phyloP scores from a whole-genome alignment of 2,797 vertebrate genomes.

The Ataeniobius toweri region DNA sequence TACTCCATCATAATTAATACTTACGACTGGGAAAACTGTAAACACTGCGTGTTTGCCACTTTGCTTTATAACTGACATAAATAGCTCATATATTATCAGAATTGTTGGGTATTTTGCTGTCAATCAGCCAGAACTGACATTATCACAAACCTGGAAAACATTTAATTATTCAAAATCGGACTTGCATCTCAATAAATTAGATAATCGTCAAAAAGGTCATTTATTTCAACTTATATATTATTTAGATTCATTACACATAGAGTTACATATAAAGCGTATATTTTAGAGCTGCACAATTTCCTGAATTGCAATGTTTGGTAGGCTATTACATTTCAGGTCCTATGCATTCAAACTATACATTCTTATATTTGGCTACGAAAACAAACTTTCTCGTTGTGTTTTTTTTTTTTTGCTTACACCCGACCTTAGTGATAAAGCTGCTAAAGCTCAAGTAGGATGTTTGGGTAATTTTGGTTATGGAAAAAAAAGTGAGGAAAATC shows the following conservation, averaged over 20 bases:
- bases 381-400: not conserved
- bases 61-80: conserved; percentile 16
- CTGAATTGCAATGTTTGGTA: not conserved
- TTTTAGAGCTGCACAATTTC: not conserved
- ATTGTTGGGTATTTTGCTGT: conserved; percentile 1
- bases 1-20: conserved; percentile 24
- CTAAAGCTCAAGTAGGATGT: not conserved
- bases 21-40: conserved; percentile 4
- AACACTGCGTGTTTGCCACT: conserved; percentile 8
- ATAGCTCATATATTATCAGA: conserved; percentile 16
- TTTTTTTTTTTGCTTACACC: not conserved
- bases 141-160: conserved; percentile 1
- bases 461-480: not conserved
- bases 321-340: not conserved
- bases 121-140: conserved; percentile 7
- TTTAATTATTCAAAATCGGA: conserved; percentile 1
- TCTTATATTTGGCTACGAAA: not conserved
- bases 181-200: not conserved
- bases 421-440: not conserved
- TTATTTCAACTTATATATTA: not conserved
- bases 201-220: not conserved
- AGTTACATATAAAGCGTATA: not conserved
- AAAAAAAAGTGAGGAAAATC: not conserved
- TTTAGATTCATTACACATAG: not conserved
- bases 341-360: not conserved